phyloP scores from a whole-genome alignment of 2,888 invertebrate genomes.

The Neria commutata region DNA sequence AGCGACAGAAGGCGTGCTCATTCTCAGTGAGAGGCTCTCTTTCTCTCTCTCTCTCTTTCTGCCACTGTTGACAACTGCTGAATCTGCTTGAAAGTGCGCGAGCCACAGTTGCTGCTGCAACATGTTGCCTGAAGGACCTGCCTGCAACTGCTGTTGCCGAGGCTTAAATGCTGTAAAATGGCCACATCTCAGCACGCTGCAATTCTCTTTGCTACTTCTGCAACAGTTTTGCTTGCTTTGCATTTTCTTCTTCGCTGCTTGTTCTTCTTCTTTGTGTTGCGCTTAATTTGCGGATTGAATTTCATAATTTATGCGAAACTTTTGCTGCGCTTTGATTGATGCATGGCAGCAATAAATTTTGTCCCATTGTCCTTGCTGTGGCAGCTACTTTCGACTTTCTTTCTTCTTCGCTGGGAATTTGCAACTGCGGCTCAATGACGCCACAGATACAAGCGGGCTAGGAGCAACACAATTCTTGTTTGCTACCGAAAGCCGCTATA shows the following conservation, averaged over 20 bases:
- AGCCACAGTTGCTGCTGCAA: no score
- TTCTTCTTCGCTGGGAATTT: background rate
- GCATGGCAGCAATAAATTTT: slow-evolving; percentile 27
- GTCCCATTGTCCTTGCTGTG: slow-evolving; percentile 9
- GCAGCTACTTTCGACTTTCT: background rate
- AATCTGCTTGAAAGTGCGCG: background rate
- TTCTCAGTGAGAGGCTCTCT: no score
- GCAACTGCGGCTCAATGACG: background rate
- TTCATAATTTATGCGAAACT: slow-evolving; percentile 27
- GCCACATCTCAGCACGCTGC: background rate
- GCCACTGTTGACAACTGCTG: no score
- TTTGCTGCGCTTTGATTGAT: slow-evolving; percentile 29
- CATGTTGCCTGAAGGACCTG: no score
- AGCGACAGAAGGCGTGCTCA: background rate
- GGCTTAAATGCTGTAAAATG: background rate
- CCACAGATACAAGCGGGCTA: no score
- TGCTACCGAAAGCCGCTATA: no score
- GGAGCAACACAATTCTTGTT: background rate
- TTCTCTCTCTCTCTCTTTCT: no score
- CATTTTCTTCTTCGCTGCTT: background rate
- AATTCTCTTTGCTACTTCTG: background rate
- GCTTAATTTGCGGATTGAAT: slow-evolving; percentile 7
- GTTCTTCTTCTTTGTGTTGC: background rate
- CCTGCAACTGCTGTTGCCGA: no score
- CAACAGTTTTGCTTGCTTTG: slow-evolving; percentile 2